Conservation (phyloP, 1,140 invertebrate genomes). For the Cotesia vestalis region DNA sequence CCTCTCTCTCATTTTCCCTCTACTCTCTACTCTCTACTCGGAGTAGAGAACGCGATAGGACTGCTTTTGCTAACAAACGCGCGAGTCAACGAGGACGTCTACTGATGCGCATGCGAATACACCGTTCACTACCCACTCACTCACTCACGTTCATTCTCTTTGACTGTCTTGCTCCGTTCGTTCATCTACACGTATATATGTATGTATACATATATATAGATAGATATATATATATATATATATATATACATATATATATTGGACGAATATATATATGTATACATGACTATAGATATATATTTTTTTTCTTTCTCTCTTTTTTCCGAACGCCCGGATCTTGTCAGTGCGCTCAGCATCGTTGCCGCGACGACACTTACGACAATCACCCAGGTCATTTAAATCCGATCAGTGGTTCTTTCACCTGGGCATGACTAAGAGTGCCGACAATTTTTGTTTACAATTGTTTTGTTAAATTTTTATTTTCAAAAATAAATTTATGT, state of each 20-base stretch:
- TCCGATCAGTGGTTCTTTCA: neutral
- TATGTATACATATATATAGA: neutral
- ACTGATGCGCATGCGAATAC: constrained; percentile 33
- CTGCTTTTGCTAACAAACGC: neutral
- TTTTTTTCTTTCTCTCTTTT: constrained; percentile 16
- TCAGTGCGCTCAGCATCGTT: constrained; percentile 43
- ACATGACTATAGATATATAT: too few relatives aligned
- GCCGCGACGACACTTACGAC: constrained; percentile 30
- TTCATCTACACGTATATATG: neutral
- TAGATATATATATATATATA: constrained; percentile 23
- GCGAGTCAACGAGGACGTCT: constrained; percentile 8
- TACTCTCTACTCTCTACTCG: neutral
- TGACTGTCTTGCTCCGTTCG: neutral
- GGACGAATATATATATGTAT: too few relatives aligned
- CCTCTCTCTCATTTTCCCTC: too few relatives aligned
- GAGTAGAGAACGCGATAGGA: constrained; percentile 1
- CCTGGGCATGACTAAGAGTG: neutral
- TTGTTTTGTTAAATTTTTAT: neutral
- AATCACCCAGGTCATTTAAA: neutral
- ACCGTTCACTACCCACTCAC: constrained; percentile 4
- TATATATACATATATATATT: neutral
- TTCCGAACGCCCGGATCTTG: constrained; percentile 41
- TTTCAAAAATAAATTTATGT: neutral
- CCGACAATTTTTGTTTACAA: neutral
- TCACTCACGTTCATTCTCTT: neutral